Conservation (phyloP, 2,113 vertebrate genomes). For the Pseudonaja textilis region DNA sequence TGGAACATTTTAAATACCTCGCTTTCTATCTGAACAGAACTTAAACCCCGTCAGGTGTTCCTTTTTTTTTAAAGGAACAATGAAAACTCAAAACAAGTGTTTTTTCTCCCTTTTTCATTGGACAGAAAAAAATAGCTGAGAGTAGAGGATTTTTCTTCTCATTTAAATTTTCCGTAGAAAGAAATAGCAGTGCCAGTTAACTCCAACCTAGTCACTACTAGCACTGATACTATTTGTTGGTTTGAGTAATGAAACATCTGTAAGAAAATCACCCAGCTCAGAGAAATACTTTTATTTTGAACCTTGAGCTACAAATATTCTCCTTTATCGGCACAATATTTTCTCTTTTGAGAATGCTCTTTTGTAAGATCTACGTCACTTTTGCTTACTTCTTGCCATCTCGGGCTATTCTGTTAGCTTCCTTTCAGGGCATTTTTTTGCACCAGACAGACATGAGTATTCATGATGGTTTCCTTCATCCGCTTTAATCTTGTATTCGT, state of each 20-base stretch:
- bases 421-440: conserved; percentile 53
- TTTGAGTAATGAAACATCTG: neutral
- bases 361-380: conserved; percentile 48
- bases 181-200: neutral
- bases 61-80: neutral
- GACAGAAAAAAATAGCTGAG: neutral
- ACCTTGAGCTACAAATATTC: neutral
- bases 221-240: neutral
- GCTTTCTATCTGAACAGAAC: neutral
- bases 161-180: neutral
- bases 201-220: neutral
- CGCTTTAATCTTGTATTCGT: conserved; percentile 34
- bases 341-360: neutral
- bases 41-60: neutral
- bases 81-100: neutral
- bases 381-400: conserved; percentile 37
- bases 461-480: conserved; percentile 41
- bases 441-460: conserved; percentile 68
- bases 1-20: neutral
- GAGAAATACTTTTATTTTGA: too few species aligned
- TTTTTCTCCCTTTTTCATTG: neutral
- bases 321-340: neutral
- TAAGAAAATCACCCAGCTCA: too few species aligned
- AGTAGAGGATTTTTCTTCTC: neutral
- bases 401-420: conserved; percentile 37